phyloP scores from a whole-genome alignment of 2,113 vertebrate species.

The Trochalopteron elliotii region DNA sequence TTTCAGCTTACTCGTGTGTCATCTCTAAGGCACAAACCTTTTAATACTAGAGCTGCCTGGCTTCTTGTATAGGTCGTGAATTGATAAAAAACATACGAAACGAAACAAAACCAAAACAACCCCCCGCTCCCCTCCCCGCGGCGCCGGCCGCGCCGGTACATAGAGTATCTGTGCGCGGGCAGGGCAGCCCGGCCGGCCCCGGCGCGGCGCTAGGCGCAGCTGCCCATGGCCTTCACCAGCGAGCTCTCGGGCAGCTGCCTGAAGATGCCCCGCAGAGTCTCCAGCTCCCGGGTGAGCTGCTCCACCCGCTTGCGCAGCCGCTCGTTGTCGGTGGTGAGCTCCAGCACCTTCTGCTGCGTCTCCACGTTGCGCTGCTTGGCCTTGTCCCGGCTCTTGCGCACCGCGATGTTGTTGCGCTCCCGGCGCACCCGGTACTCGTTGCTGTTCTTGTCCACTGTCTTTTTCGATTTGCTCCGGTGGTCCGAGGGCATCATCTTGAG shows the following conservation, averaged over 20 bases:
- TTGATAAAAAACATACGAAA: conserved; percentile 3
- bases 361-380: conserved; percentile 96
- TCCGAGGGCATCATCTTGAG: conserved; percentile 46
- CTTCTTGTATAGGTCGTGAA: conserved; percentile 27
- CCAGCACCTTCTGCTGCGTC: conserved; percentile 96
- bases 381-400: conserved; percentile 97
- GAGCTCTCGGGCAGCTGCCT: conserved; percentile 93
- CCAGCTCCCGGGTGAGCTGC: conserved; percentile 92
- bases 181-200: background rate
- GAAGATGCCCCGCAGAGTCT: conserved; percentile 95
- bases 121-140: background rate
- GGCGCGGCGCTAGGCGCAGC: conserved; percentile 77
- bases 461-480: conserved; percentile 85
- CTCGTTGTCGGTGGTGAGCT: conserved; percentile 92
- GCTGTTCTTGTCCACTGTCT: conserved; percentile 93
- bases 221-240: conserved; percentile 91
- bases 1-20: conserved; percentile 59
- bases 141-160: background rate
- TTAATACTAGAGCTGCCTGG: conserved; percentile 69
- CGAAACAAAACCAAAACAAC: background rate
- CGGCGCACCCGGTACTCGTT: conserved; percentile 92
- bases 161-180: background rate
- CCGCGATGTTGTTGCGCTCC: conserved; percentile 98
- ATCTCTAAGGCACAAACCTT: conserved; percentile 73
- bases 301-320: conserved; percentile 93